These are phyloP conservation scores for Pollenia angustigena DNA, from an alignment of 2,888 invertebrate genomes.

Conservation along the genomic window DNA sequence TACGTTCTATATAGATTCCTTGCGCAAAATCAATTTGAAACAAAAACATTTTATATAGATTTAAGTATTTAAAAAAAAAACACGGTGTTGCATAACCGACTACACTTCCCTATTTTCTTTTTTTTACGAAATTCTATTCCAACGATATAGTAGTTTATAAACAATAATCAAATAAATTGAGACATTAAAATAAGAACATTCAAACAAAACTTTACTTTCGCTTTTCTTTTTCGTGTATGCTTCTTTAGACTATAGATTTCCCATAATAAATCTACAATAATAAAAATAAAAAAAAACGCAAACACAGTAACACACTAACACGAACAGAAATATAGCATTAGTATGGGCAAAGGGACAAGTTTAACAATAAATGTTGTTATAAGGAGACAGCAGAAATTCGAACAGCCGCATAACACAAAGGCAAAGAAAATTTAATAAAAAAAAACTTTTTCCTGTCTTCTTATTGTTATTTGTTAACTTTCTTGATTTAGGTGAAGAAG, in stretches of 20 bases:
- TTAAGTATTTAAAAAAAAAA: too few species aligned
- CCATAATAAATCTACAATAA: constrained; percentile 13
- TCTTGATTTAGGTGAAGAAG: constrained; percentile 1
- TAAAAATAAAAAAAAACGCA: neutral
- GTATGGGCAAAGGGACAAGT: neutral
- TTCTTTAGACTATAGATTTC: constrained; percentile 13
- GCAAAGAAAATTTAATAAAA: constrained; percentile 14
- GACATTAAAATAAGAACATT: constrained; percentile 27
- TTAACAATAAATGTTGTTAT: constrained; percentile 32
- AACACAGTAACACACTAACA: neutral
- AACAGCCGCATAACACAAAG: neutral
- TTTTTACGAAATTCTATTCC: too few species aligned
- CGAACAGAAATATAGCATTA: too few species aligned
- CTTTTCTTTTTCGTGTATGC: neutral
- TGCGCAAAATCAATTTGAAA: too few species aligned
- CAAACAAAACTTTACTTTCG: neutral
- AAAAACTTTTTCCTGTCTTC: constrained; percentile 1
- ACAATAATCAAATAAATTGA: constrained; percentile 16
- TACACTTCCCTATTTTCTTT: too few species aligned
- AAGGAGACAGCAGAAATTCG: constrained; percentile 17
- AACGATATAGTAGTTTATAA: neutral
- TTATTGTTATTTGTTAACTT: constrained; percentile 28
- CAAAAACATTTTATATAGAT: too few species aligned
- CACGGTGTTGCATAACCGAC: too few species aligned
- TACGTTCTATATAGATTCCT: too few species aligned